Percentiles rank a stretch among this genome's conserved stretches.
These are phyloP conservation scores for Nyleta sp. DNA, from an alignment of 2,888 invertebrate genomes.

Conservation along the genomic window DNA sequence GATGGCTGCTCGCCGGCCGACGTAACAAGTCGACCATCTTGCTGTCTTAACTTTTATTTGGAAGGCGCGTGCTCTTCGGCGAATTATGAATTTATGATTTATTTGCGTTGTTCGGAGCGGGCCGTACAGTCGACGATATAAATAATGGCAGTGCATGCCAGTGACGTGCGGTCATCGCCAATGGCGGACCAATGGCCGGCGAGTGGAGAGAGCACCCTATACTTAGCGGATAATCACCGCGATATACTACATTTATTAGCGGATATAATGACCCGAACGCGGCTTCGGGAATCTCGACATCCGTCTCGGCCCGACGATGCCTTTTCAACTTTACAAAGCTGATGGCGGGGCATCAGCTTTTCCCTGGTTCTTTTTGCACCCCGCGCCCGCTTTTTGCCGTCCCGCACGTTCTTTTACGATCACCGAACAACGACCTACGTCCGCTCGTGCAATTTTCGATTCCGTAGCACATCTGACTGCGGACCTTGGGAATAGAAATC, in stretches of 20 bases:
- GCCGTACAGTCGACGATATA: slow-evolving; percentile 71
- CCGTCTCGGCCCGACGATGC: slow-evolving; percentile 50
- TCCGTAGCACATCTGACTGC: no score
- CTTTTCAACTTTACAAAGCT: slow-evolving; percentile 47
- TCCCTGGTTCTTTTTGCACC: no score
- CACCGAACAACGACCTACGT: no score
- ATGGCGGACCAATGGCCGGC: slow-evolving; percentile 71
- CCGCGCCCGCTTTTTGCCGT: no score
- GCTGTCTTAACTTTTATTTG: slow-evolving; percentile 48
- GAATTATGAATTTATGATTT: slow-evolving; percentile 78
- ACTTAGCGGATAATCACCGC: slow-evolving; percentile 80
- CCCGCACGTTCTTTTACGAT: no score
- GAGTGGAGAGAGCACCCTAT: slow-evolving; percentile 72
- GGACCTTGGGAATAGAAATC: no score
- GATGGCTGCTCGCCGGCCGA: no score
- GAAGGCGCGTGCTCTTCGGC: slow-evolving; percentile 61
- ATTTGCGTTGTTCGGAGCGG: slow-evolving; percentile 70
- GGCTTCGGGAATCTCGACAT: slow-evolving; percentile 64
- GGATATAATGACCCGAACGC: slow-evolving; percentile 75
- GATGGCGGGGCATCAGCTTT: no score
- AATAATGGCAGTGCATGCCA: slow-evolving; percentile 77
- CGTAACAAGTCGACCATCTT: no score
- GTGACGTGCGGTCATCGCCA: slow-evolving; percentile 79
- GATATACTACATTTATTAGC: slow-evolving; percentile 80
- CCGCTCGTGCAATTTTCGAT: no score